Evolutionary conservation across 2,888 invertebrate species (phyloP).

Genomic region (Mongoloraphidia duomilia): DNA sequence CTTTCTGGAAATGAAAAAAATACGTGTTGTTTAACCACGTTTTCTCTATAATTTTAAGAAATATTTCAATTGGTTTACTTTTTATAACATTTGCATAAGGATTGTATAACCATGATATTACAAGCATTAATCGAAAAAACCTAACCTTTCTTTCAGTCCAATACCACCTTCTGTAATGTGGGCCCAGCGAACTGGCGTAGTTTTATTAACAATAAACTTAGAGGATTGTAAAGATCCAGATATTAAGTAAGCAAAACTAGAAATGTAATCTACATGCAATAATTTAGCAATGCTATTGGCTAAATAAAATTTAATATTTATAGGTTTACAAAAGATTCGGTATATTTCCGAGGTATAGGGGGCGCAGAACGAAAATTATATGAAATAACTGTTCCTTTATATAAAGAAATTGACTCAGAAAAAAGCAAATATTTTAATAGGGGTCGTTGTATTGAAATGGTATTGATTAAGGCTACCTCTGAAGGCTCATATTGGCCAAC

Average conservation of each 20-base stretch:
- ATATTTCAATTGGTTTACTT: constrained; percentile 1
- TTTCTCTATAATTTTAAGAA: background rate
- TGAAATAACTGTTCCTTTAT: constrained; percentile 78
- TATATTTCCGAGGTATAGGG: constrained; percentile 75
- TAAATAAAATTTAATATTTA: constrained; percentile 7
- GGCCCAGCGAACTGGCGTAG: constrained; percentile 76
- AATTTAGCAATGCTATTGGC: background rate
- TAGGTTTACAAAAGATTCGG: constrained; percentile 53
- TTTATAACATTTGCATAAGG: background rate
- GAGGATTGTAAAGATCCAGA: constrained; percentile 78
- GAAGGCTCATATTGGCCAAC: constrained; percentile 77
- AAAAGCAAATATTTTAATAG: constrained; percentile 57
- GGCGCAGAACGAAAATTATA: constrained; percentile 72
- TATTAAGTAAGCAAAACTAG: constrained; percentile 44
- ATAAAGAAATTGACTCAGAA: constrained; percentile 67
- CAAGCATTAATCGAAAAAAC: background rate
- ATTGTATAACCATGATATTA: background rate
- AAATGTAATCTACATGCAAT: background rate
- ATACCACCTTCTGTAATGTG: constrained; percentile 77
- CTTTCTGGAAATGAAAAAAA: constrained; percentile 4
- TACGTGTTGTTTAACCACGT: background rate
- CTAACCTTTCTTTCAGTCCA: constrained; percentile 30
- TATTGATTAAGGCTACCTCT: constrained; percentile 48
- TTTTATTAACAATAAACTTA: constrained; percentile 81
- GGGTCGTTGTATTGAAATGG: constrained; percentile 60